Evolutionary conservation across 2,888 invertebrate species (phyloP).

Genomic region (Lepidocyrtoides sp.): DNA sequence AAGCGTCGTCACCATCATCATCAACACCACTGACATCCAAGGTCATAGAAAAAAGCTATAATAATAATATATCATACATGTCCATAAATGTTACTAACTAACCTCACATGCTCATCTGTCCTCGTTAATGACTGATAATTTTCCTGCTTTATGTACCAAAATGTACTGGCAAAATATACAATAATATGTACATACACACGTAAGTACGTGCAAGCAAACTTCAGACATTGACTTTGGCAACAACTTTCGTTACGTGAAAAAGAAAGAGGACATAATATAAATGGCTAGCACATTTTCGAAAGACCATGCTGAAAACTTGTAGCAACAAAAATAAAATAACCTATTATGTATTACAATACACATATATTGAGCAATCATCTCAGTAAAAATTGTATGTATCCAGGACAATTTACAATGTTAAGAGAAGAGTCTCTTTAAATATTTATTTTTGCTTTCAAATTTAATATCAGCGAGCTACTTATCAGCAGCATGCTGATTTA

Average conservation of each 20-base stretch:
- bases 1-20: background rate
- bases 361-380: background rate
- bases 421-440: background rate
- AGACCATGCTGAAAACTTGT: background rate
- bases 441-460: background rate
- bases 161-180: too few relatives aligned
- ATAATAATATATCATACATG: background rate
- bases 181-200: too few relatives aligned
- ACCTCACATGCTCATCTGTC: background rate
- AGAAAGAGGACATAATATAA: too few relatives aligned
- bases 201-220: background rate
- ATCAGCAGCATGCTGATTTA: too few relatives aligned
- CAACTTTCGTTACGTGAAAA: background rate
- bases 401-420: background rate
- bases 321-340: too few relatives aligned
- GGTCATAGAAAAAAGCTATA: background rate
- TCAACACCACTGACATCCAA: background rate
- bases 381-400: background rate
- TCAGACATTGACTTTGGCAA: background rate
- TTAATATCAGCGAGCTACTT: background rate
- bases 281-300: background rate
- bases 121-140: conserved; percentile 12
- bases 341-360: background rate
- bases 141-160: background rate
- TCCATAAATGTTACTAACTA: background rate